Percentiles rank a stretch among this genome's conserved stretches.
phyloP scores from a whole-genome alignment of 1,140 invertebrate genomes.

The Aphis gossypii region DNA sequence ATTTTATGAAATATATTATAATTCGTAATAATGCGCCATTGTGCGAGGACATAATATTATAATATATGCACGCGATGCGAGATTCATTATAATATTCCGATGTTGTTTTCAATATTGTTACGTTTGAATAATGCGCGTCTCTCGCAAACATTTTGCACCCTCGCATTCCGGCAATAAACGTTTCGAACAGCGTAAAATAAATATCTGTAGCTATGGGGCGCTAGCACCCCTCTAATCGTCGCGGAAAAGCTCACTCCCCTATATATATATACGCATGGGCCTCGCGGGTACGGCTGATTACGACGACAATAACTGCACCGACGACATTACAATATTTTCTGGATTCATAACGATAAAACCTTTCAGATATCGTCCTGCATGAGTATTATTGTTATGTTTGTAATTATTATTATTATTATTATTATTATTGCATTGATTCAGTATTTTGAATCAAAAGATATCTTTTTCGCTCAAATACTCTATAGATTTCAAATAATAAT shows the following conservation, averaged over 20 bases:
- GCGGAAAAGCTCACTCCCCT: slow-evolving; percentile 16
- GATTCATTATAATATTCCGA: slow-evolving; percentile 30
- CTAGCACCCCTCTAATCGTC: slow-evolving; percentile 17
- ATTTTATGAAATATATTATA: not conserved
- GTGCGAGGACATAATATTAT: slow-evolving; percentile 1
- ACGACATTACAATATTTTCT: not conserved
- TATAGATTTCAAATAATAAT: not conserved
- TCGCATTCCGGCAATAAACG: slow-evolving; percentile 18
- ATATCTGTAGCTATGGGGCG: not conserved
- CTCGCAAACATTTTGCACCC: slow-evolving; percentile 19
- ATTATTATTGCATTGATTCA: not conserved
- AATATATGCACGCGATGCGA: not conserved
- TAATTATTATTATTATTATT: not conserved
- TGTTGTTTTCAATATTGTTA: slow-evolving; percentile 29
- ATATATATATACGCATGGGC: not conserved
- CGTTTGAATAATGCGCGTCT: slow-evolving; percentile 30
- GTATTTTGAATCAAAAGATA: too few relatives aligned
- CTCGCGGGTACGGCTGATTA: not conserved
- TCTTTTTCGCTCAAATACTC: not conserved
- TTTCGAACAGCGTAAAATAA: not conserved
- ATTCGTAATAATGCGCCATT: slow-evolving; percentile 22
- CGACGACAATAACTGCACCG: not conserved
- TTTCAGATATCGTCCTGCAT: not conserved
- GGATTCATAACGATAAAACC: not conserved
- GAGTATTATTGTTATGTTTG: not conserved